Evolutionary conservation across 1,140 invertebrate species (phyloP).

Genomic region (Olivierus martensii): DNA sequence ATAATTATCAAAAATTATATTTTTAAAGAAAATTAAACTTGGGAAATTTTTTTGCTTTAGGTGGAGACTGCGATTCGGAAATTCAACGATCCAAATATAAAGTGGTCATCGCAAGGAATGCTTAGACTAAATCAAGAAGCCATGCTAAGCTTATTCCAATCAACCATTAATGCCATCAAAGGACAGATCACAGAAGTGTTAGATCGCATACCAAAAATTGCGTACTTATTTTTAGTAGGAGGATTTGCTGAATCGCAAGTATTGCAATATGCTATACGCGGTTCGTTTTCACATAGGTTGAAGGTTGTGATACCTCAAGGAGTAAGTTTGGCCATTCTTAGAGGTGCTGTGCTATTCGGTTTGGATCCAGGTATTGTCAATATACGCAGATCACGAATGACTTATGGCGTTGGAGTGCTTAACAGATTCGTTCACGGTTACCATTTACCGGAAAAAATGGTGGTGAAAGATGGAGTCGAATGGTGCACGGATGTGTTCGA

Average conservation of each 20-base stretch:
- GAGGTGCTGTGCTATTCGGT: constrained; percentile 42
- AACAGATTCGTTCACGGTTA: constrained; percentile 35
- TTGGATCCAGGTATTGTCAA: constrained; percentile 39
- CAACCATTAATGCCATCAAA: constrained; percentile 38
- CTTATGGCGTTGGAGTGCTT: constrained; percentile 45
- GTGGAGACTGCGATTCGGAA: constrained; percentile 24
- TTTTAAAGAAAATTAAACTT: too few species aligned
- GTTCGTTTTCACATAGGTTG: constrained; percentile 32
- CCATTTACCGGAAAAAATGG: constrained; percentile 37
- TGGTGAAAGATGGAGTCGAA: constrained; percentile 34
- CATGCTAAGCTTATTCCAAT: constrained; percentile 39
- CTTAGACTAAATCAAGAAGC: constrained; percentile 35
- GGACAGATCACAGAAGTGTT: constrained; percentile 37
- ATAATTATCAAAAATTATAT: too few species aligned
- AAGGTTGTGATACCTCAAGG: constrained; percentile 42
- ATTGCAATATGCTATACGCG: constrained; percentile 37
- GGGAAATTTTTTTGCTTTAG: neutral
- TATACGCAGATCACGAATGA: constrained; percentile 37
- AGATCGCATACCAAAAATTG: constrained; percentile 30
- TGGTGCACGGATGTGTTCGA: constrained; percentile 47
- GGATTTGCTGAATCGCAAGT: constrained; percentile 43
- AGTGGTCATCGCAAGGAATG: constrained; percentile 35
- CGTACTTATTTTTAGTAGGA: constrained; percentile 43
- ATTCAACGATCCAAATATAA: constrained; percentile 31
- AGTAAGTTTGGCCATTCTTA: constrained; percentile 32